These are phyloP conservation scores for Hydrolagus colliei DNA, from an alignment of 2,797 vertebrate genomes.

Conservation along the genomic window DNA sequence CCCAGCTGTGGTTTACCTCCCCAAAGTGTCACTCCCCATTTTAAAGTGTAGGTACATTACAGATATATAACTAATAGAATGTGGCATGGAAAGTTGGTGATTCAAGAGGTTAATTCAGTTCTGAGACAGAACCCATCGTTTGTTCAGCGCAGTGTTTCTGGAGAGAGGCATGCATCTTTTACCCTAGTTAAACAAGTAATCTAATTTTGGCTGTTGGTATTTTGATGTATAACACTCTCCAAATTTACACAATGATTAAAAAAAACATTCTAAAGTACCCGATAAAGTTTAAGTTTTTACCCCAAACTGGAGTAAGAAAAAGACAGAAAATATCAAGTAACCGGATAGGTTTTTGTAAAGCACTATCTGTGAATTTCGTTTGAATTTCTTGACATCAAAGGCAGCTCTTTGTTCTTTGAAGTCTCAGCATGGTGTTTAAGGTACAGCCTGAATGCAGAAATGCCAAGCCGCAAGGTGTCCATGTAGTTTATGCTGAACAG, in stretches of 20 bases:
- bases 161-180: not conserved
- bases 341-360: constrained; percentile 82
- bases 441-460: constrained; percentile 97
- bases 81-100: not conserved
- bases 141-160: not conserved
- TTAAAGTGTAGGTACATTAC: not conserved
- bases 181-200: not conserved
- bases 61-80: not conserved
- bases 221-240: not conserved
- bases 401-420: constrained; percentile 76
- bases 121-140: not conserved
- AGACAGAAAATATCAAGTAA: constrained; percentile 68
- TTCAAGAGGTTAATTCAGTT: not conserved
- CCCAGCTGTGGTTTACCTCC: not conserved
- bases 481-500: constrained; percentile 94
- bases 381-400: constrained; percentile 93
- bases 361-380: constrained; percentile 70
- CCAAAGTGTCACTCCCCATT: not conserved
- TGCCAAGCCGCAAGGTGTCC: constrained; percentile 97
- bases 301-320: constrained; percentile 49
- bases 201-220: not conserved
- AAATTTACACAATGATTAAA: constrained; percentile 11
- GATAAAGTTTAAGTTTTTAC: constrained; percentile 46
- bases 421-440: constrained; percentile 95
- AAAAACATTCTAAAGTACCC: constrained; percentile 7